Percentiles rank a stretch among this genome's conserved stretches.
phyloP scores from a whole-genome alignment of 2,888 invertebrate genomes.

The Strigamia transsilvanica region DNA sequence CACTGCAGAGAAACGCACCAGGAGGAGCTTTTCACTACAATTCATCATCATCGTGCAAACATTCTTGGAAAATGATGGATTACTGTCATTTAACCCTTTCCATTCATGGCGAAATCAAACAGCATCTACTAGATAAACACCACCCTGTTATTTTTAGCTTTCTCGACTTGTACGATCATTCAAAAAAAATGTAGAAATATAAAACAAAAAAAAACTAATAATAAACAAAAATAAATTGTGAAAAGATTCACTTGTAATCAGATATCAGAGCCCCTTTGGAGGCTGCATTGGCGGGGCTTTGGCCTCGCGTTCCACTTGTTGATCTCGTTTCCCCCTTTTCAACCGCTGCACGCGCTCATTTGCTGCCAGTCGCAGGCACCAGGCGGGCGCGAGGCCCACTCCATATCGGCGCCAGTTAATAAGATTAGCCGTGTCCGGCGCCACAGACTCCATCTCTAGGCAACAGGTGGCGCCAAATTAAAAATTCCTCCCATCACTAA shows the following conservation, averaged over 20 bases:
- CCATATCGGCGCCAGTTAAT: conserved; percentile 35
- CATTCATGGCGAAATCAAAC: background rate
- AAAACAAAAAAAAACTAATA: too few relatives aligned
- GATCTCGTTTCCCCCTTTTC: conserved; percentile 11
- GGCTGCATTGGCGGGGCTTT: background rate
- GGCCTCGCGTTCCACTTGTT: conserved; percentile 31
- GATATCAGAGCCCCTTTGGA: background rate
- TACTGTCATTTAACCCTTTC: conserved; percentile 26
- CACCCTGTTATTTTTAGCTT: background rate
- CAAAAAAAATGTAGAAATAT: background rate
- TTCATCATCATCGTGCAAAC: background rate
- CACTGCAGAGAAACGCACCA: background rate
- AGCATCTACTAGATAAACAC: background rate
- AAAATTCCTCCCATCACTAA: conserved; percentile 7
- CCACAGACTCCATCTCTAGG: conserved; percentile 23
- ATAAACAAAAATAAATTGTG: background rate
- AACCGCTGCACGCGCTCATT: conserved; percentile 22
- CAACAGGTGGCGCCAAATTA: conserved; percentile 38
- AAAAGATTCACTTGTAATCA: background rate
- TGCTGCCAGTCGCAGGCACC: conserved; percentile 35
- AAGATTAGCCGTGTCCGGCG: conserved; percentile 38
- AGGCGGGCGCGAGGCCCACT: conserved; percentile 21
- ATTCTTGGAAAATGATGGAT: background rate
- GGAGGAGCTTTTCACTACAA: conserved; percentile 15
- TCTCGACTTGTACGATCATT: background rate